phyloP scores from a whole-genome alignment of 2,888 invertebrate genomes.

The Erpobdella octoculata region DNA sequence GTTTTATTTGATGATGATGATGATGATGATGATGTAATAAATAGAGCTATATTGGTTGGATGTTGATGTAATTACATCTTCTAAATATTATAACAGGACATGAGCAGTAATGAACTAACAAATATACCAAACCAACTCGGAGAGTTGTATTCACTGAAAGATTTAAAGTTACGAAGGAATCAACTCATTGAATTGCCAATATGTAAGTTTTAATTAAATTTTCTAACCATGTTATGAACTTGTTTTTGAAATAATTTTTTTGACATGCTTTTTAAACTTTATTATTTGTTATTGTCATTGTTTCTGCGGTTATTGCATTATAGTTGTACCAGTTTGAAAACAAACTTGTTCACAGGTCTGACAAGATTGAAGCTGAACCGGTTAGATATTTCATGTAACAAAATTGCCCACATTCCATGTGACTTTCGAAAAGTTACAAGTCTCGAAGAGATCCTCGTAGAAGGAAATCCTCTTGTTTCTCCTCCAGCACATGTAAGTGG shows the following conservation, averaged over 20 bases:
- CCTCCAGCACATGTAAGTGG: conserved; percentile 17
- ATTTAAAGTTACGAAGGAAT: conserved; percentile 76
- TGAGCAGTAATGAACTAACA: conserved; percentile 81
- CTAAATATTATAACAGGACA: conserved; percentile 58
- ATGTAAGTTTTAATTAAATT: conserved; percentile 5
- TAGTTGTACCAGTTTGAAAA: too few species aligned
- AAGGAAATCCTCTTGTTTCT: conserved; percentile 23
- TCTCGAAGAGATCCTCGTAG: conserved; percentile 9
- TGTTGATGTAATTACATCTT: background rate
- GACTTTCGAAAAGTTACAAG: conserved; percentile 73
- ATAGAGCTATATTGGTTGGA: background rate
- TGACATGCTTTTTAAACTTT: background rate
- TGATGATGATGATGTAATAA: background rate
- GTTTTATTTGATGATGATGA: background rate
- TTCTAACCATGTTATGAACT: background rate
- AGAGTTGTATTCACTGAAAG: conserved; percentile 69
- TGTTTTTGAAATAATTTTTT: background rate
- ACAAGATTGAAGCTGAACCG: conserved; percentile 58
- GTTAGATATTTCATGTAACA: conserved; percentile 81
- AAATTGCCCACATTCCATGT: conserved; percentile 77
- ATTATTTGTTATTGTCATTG: background rate
- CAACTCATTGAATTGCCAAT: conserved; percentile 56
- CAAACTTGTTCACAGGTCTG: conserved; percentile 24
- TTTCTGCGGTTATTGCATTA: background rate
- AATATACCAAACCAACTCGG: conserved; percentile 80